Base-by-base conservation (phyloP, 2,113 vertebrate species). In the Spea bombifrons region DNA sequence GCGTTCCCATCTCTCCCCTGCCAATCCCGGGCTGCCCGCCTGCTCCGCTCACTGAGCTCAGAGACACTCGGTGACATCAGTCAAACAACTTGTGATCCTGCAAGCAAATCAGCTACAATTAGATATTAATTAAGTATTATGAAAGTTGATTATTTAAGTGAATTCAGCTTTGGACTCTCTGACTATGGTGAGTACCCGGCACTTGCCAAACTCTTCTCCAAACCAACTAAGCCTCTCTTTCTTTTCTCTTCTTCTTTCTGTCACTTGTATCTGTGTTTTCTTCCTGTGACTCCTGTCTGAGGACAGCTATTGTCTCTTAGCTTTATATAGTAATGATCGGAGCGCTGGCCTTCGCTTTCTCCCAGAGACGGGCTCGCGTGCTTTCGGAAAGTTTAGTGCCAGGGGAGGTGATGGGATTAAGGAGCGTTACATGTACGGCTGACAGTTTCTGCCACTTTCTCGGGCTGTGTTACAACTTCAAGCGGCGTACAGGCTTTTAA, bases 101-200 rank as follows among this genome's bases (percentile, higher is more conserved):
- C 87, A 88, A 88, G 91, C 88, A 86, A 73, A 86, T 88, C 89
- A 87, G 90, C 84, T 83, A 87, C 89, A 89, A 91, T 90, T 90
- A 89, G 89, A 89, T 86, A 87, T 89, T 90, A 89, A 91, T 91
- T 90, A 91, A 92, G 91, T 98, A 98, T 96, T 96, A 98, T 98
- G 95, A 98, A 98, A 98, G 96, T 97, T 96, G 96, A 95, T 95
- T 98, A 95, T 93, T 94, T 97, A 92, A 94, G 94, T 95, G 94
- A 95, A 96, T 97, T 95, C 94, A 95, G 95, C 94, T 95, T 96
- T 94, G 95, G 96, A 93, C 95, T 95, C 94, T 94, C 95, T 96
- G 96, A 97, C 96, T 95, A 98, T 97, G 96, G 95, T 98, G 90
- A 98, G 95, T 95, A 82, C 85, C 44, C 49, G 61, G 61, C 75